These are phyloP conservation scores for Sceloporus tristichus DNA, from an alignment of 2,113 vertebrate species.

Conservation along the genomic window DNA sequence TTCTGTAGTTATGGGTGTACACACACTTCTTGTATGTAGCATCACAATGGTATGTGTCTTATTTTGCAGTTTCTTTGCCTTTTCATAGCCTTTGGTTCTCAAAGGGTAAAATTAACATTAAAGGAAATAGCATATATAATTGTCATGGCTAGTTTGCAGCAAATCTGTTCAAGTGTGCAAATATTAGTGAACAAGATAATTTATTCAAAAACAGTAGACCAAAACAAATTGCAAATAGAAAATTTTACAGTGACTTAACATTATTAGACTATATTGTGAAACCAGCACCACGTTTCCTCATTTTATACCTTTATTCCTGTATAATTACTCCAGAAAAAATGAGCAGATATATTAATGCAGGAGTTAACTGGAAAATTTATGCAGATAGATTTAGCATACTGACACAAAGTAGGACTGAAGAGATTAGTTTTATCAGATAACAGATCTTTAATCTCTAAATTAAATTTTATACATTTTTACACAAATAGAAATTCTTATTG, in stretches of 20 bases:
- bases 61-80: too few species aligned
- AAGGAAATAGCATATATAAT: background rate
- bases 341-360: background rate
- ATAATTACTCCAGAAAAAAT: constrained; percentile 6
- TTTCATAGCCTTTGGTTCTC: background rate
- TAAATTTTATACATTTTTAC: constrained; percentile 11
- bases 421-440: background rate
- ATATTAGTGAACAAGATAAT: background rate
- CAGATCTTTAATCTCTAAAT: constrained; percentile 17
- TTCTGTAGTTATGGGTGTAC: background rate
- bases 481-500: background rate
- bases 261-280: background rate
- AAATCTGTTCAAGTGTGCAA: background rate
- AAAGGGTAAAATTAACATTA: background rate
- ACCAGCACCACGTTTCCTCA: background rate
- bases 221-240: background rate
- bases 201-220: background rate
- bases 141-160: background rate
- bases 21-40: background rate
- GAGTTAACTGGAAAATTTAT: constrained; percentile 9
- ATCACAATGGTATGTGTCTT: too few species aligned
- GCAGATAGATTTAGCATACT: background rate
- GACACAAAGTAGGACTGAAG: background rate
- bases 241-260: background rate
- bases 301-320: background rate